Evolutionary conservation across 1,140 invertebrate genomes (phyloP).

Genomic region (Lethrus apterus): DNA sequence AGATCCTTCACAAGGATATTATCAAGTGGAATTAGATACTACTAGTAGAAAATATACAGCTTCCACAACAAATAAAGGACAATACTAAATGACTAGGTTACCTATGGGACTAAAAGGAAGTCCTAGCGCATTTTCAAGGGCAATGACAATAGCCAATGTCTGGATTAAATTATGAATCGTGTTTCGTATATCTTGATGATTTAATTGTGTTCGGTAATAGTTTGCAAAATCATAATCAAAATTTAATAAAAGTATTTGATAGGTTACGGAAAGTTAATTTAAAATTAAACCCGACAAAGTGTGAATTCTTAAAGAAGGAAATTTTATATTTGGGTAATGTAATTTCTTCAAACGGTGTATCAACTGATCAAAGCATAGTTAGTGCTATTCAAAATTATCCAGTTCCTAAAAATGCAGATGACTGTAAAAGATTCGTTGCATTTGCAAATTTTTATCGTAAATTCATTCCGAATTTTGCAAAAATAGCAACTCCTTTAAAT

Average conservation of each 20-base stretch:
- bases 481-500: slow-evolving; percentile 10
- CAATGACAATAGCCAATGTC: slow-evolving; percentile 27
- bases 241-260: slow-evolving; percentile 15
- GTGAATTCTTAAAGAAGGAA: slow-evolving; percentile 15
- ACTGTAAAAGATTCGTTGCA: slow-evolving; percentile 28
- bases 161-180: slow-evolving; percentile 23
- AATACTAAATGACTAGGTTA: slow-evolving; percentile 23
- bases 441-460: slow-evolving; percentile 21
- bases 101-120: slow-evolving; percentile 28
- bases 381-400: slow-evolving; percentile 22
- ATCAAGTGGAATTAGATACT: slow-evolving; percentile 37
- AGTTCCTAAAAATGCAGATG: slow-evolving; percentile 22
- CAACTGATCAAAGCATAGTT: slow-evolving; percentile 27
- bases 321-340: slow-evolving; percentile 33
- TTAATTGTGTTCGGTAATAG: slow-evolving; percentile 17
- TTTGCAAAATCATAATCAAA: slow-evolving; percentile 19
- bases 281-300: slow-evolving; percentile 18
- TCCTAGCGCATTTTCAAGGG: slow-evolving; percentile 23
- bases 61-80: slow-evolving; percentile 27
- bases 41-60: slow-evolving; percentile 33
- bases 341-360: slow-evolving; percentile 24
- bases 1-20: slow-evolving; percentile 37
- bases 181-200: slow-evolving; percentile 24
- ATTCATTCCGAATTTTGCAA: slow-evolving; percentile 7
- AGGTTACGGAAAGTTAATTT: slow-evolving; percentile 13